Base-by-base conservation (phyloP, 2,888 invertebrate species). In the Griposia aprilina region DNA sequence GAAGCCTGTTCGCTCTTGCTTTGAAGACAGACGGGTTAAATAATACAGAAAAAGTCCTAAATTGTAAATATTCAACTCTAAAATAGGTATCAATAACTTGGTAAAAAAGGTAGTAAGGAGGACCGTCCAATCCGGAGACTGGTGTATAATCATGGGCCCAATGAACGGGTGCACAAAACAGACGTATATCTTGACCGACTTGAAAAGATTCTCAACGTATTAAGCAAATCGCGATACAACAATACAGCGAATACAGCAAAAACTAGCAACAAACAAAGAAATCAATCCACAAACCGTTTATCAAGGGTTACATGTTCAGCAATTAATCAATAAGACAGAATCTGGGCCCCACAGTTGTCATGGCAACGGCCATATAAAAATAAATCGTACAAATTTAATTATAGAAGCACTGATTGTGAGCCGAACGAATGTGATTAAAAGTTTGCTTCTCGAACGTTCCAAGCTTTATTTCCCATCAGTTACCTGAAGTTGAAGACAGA, bases 301-400 rank as follows among this genome's bases (percentile, higher is more conserved):
- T 92, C 92, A 93, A 87, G 83, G 87, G 90, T 87, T 89, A 90
- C 91, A 90, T 90, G 90, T 91, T 83, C 86, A 89, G 90, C 90
- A 93, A 94, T 94, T 94, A 94, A 95, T 94, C 94, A 94, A 94
- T 94, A 93, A 91, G 93, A 93, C 93, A 91, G 90, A 87, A 91
- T 90, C 87, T 75, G 88, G 81, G 85, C 86, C 87, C 89, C 81
- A 76, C 79, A 78, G 92, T 93, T 88, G 89, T 85, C 90, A 92
- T 91, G 92, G 87, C 89, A 85, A 92, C 92, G 81, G 84, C 75
- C 84, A 71, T 77, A 85, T 88, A 88, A 88, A 91, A 91, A 90
- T 90, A 89, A 91, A 84, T 68, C 71, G 82, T 76, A 84, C 86
- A 81, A 86, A 86, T 82, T 79, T 78, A 87, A 76, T 86, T 78